Conservation (phyloP, 1,140 invertebrate genomes). For the Heliconius congener region DNA sequence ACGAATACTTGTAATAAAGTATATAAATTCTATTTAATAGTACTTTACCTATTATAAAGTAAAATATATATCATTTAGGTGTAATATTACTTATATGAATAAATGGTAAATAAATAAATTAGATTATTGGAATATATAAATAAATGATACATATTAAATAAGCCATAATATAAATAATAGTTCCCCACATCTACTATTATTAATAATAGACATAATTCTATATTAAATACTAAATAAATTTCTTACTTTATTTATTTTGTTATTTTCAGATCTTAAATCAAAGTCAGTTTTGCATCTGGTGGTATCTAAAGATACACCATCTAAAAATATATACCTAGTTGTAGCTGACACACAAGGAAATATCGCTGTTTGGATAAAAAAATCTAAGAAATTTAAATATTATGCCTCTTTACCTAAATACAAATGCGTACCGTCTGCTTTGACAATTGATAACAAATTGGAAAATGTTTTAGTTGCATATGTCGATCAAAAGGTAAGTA, state of each 20-base stretch:
- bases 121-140: too few relatives aligned
- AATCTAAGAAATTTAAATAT: constrained; percentile 75
- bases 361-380: constrained; percentile 83
- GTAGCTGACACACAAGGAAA: constrained; percentile 83
- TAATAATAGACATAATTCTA: too few relatives aligned
- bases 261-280: constrained; percentile 78
- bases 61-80: too few relatives aligned
- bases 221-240: too few relatives aligned
- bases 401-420: constrained; percentile 85
- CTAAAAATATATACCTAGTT: constrained; percentile 83
- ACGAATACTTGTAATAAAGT: too few relatives aligned
- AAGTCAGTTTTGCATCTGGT: constrained; percentile 77
- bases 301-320: constrained; percentile 71
- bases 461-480: constrained; percentile 85
- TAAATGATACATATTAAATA: too few relatives aligned
- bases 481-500: constrained; percentile 86
- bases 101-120: too few relatives aligned
- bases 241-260: neutral
- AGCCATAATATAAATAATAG: too few relatives aligned
- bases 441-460: constrained; percentile 83
- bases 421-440: constrained; percentile 83
- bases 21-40: too few relatives aligned
- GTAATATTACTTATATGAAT: too few relatives aligned
- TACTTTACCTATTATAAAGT: too few relatives aligned
- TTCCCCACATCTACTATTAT: constrained; percentile 9